A percentile compares a stretch with the other conserved stretches of the same genome.
These are phyloP conservation scores for Lytechinus pictus DNA, from an alignment of 35 echinoderm and acorn worm genomes.

Conservation along the genomic window DNA sequence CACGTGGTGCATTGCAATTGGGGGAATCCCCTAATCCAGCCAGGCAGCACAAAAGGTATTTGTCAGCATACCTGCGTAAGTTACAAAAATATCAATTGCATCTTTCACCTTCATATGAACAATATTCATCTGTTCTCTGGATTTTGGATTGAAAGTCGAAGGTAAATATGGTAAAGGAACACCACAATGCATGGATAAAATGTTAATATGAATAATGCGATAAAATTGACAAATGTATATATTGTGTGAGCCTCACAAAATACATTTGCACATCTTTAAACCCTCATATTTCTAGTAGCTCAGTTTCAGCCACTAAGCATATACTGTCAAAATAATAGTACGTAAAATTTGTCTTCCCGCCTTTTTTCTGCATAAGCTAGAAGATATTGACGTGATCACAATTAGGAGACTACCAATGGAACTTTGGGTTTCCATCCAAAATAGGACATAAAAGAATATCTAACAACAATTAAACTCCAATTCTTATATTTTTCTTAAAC, in stretches of 20 bases:
- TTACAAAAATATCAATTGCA: constrained; percentile 16
- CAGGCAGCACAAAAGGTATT: constrained; percentile 62
- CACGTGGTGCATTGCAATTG: not conserved
- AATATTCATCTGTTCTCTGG: not conserved
- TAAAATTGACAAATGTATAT: too few species aligned
- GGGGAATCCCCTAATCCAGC: not conserved
- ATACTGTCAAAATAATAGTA: too few species aligned
- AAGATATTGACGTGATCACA: not conserved
- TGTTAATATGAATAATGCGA: not conserved
- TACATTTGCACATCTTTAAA: too few species aligned
- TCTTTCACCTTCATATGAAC: not conserved
- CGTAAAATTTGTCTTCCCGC: too few species aligned
- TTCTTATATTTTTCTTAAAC: too few species aligned
- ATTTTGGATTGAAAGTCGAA: not conserved
- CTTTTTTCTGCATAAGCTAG: too few species aligned
- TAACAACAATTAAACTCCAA: too few species aligned
- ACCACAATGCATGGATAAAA: not conserved
- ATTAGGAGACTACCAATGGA: not conserved
- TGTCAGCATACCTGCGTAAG: constrained; percentile 48
- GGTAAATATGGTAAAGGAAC: not conserved
- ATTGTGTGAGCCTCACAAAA: too few species aligned
- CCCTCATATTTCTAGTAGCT: too few species aligned
- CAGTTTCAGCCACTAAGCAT: too few species aligned
- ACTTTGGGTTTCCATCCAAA: not conserved
- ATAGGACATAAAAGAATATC: too few species aligned